Evolutionary conservation across 2,888 invertebrate species (phyloP), one percentile per base, ranked within the genome.

Genomic region (Resseliella maxima): DNA sequence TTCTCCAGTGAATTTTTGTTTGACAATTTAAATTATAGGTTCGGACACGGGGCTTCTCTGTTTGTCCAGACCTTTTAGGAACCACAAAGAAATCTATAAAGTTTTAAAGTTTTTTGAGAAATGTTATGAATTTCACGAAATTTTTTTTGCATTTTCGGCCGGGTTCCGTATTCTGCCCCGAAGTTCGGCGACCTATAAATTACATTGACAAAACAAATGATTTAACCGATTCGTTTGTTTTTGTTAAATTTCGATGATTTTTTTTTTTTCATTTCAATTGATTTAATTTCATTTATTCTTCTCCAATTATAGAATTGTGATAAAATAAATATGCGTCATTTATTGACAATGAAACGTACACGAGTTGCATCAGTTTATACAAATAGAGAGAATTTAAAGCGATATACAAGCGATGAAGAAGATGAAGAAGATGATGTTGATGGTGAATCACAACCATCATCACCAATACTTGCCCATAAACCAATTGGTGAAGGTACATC

Each of bases 401-500:
- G 59, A 18, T 72, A 72, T 18, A 72, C 72, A 31, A 89, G 89
- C 27, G 90, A 89, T 31, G 91, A 90, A 0, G 91, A 91, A 86
- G 92, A 91, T 87, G 92, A 92, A 88, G 91, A 91, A 46, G 92
- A 92, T 72, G 92, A 93, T 88, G 94, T 93, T 87, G 93, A 93
- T 87, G 93, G 93, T 50, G 92, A 94, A 88, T 93, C 93, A 85
- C 93, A 93, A 88, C 94, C 94, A 88, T 81, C 88, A 10, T 89
- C 89, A 86, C 89, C 90, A 87, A 72, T 2, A 0, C 18, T 72
- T 12, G 35, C 72, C 2, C 72, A 72, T 18, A 72, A 72, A 35
- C 91, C 91, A 88, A 90, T 92, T 86, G 92, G 92, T n/a, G 93
- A 93, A 88, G 93, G 92, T 86, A 93, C 93, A 41, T 93, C 93